Base-by-base conservation (phyloP, 1,140 invertebrate species). In the Caenorhabditis tropicalis region DNA sequence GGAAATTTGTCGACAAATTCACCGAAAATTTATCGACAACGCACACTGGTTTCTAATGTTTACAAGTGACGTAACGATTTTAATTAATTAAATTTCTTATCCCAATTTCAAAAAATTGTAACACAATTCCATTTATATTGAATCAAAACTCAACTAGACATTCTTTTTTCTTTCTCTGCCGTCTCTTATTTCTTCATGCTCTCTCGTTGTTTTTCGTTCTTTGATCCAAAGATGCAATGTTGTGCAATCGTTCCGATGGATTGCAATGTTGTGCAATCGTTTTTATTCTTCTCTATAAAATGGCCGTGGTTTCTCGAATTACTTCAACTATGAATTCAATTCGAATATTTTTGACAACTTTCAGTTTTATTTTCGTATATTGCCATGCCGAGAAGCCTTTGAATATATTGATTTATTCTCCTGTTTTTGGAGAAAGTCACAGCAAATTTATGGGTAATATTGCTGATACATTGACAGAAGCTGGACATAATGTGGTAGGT, bases 401-500 rank as follows among this genome's bases (percentile, higher is more conserved):
- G 10, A 83, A 83, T 16, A 39, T 74, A 51, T 65, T 83, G 9
- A 56, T 83, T 12, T 83, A 83, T 29, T 58, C 39, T 3, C 82
- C 82, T 9, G 31, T 74, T 27, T 85, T 56, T 36, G 79, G 79
- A n/a, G 48, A 53, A 29, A 85, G 84, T 43, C 84, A 85, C 46
- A 51, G 53, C 12, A 85, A 85, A 27, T 85, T 85, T 79, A 85
- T 85, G 84, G 84, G 84, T 15, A 81, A 70, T 49, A 85, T 85
- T 29, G 84, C 84, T 4, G 84, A 85, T 53, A 39, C 65, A 12
- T 56, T 85, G n/a, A 24, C 39, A 0, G 79, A 81, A n/a, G 79
- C 39, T 27, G 84, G 84, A 19, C 84, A 85, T 43, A 82, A 85
- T 82, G 84, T 85, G 53, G 84, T 85, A 39, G 29, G 51, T 85